Base-by-base conservation (phyloP, 1,140 invertebrate genomes). In the Pseudachorutes palmiensis region DNA sequence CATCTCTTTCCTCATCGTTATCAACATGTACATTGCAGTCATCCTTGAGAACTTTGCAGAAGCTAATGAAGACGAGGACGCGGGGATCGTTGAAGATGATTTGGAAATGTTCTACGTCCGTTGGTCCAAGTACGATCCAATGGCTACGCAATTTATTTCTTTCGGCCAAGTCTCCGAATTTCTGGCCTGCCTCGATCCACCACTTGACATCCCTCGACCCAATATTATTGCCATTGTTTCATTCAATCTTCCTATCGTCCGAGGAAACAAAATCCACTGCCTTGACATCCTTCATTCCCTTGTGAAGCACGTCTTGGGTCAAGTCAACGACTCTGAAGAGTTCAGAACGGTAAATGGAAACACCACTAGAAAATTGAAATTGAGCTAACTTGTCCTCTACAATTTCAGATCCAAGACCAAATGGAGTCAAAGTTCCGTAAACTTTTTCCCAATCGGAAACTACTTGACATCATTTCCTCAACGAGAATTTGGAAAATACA, bases 21-120 rank as follows among this genome's bases (percentile, higher is more conserved):
- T 97, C 75, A 97, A 97, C 82, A 96, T 97, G 93, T 97, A 97
- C 82, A 97, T 97, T 76, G 94, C 94, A 66, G 94, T 97, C 68
- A 96, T 97, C 76, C 82, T 97, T 72, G 94, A 97, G 79, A 97
- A 97, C 79, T 97, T 97, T 80, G 95, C 94, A 80, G 92, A 96
- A 79, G 94, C 94, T 19, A 93, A 97, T 80, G 91, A 94, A 76
- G 92, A 97, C 74, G 94, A 97, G 79, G 93, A 96, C 78, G 92
- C 93, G 74, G 94, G 94, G 58, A 94, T 97, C 62, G 94, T 96
- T 45, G 93, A 97, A 78, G 94, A 97, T 79, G 94, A 97, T 79
- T 83, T 97, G 74, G 93, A 97, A 80, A 96, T 96, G 92, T 97
- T 97, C 81, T 97, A 97, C 78, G 91, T 93, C 65, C 83, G 92